These are phyloP conservation scores for Lumbricus terrestris DNA, from an alignment of 2,888 invertebrate species.

Conservation along the genomic window DNA sequence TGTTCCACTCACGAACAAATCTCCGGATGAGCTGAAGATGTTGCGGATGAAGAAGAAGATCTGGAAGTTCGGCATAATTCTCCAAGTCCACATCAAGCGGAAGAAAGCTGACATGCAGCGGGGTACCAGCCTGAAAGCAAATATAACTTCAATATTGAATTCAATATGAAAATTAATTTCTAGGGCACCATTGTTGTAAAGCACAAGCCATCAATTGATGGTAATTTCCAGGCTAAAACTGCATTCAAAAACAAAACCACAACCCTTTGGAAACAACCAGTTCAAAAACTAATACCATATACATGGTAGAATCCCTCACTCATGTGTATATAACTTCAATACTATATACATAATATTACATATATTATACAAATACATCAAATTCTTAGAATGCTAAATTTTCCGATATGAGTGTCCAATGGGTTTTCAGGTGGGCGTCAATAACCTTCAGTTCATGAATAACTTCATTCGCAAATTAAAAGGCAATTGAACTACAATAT, in stretches of 20 bases:
- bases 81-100: slow-evolving; percentile 52
- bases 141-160: neutral
- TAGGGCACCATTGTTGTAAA: neutral
- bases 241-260: neutral
- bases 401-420: neutral
- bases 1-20: slow-evolving; percentile 54
- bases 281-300: too few relatives aligned
- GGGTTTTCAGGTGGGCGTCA: neutral
- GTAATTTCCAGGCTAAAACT: neutral
- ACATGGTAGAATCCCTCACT: neutral
- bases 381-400: neutral
- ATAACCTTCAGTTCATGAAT: neutral
- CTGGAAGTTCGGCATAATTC: slow-evolving; percentile 47
- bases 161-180: neutral
- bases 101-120: slow-evolving; percentile 47
- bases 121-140: slow-evolving; percentile 40
- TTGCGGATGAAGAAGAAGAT: slow-evolving; percentile 46
- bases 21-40: slow-evolving; percentile 46
- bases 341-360: too few relatives aligned
- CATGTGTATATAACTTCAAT: too few relatives aligned
- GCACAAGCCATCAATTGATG: neutral
- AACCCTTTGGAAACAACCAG: neutral
- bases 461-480: neutral
- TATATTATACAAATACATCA: too few relatives aligned
- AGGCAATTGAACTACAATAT: neutral